Conservation (phyloP, 2,113 vertebrate species). For the Cranoglanis bouderius region DNA sequence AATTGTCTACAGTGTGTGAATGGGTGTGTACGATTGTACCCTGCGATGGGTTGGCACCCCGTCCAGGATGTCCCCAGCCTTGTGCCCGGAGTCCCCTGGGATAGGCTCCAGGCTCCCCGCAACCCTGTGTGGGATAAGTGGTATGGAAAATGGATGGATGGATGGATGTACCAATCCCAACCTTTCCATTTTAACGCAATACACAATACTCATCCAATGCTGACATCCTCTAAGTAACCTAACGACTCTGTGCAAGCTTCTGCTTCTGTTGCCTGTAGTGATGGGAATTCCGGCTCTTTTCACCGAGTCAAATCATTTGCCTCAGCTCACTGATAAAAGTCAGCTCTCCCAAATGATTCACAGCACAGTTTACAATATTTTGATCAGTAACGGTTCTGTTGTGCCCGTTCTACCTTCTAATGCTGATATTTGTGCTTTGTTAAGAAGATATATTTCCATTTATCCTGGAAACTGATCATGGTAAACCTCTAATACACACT, state of each 20-base stretch:
- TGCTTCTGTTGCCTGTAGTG: not conserved
- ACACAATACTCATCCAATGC: not conserved
- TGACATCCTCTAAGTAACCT: not conserved
- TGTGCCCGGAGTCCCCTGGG: too few species aligned
- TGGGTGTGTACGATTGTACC: too few species aligned
- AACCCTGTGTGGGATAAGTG: too few species aligned
- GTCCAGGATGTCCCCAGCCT: too few species aligned
- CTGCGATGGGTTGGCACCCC: too few species aligned
- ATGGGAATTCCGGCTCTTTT: not conserved
- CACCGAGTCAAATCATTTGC: not conserved
- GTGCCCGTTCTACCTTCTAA: not conserved
- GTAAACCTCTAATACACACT: not conserved
- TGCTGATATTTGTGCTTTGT: not conserved
- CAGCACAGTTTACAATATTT: not conserved
- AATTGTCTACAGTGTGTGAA: too few species aligned
- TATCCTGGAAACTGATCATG: not conserved
- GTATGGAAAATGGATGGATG: too few species aligned
- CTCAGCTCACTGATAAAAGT: not conserved
- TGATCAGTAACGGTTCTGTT: not conserved
- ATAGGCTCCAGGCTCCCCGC: too few species aligned
- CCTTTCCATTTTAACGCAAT: not conserved
- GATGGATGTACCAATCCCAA: not conserved
- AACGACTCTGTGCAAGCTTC: not conserved
- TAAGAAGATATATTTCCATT: not conserved
- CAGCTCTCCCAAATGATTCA: not conserved